A percentile compares a stretch with the other conserved stretches of the same genome.
These are phyloP conservation scores for Spermophilus dauricus DNA, from an alignment of 2,113 vertebrate genomes.

Conservation along the genomic window DNA sequence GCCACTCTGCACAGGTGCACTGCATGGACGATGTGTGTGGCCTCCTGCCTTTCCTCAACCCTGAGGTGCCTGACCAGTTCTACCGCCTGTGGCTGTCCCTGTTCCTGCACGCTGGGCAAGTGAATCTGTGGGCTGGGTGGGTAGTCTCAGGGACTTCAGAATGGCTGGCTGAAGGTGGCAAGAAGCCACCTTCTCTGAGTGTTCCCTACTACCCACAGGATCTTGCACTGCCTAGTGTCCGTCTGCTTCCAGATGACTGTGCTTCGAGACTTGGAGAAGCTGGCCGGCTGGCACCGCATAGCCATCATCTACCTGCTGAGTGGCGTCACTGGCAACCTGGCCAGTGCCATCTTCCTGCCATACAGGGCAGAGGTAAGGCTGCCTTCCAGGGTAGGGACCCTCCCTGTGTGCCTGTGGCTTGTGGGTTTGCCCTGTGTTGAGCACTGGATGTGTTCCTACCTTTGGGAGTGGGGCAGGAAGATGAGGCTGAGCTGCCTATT, in stretches of 20 bases:
- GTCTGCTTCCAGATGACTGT: constrained; percentile 99
- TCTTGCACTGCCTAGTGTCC: constrained; percentile 99
- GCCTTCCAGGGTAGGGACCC: background rate
- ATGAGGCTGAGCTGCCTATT: background rate
- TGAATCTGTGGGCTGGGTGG: background rate
- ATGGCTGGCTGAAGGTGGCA: background rate
- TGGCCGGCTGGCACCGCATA: constrained; percentile 99
- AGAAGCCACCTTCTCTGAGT: constrained; percentile 41
- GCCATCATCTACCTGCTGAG: constrained; percentile 99
- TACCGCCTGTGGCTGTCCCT: constrained; percentile 99
- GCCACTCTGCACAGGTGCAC: constrained; percentile 91
- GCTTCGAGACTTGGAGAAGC: constrained; percentile 97
- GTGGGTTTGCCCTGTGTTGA: background rate
- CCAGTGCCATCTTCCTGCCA: constrained; percentile 98
- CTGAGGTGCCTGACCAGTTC: constrained; percentile 98
- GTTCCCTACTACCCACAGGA: constrained; percentile 87
- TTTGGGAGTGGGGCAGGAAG: background rate
- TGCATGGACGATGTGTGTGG: constrained; percentile 99
- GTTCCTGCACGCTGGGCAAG: constrained; percentile 98
- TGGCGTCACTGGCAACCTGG: constrained; percentile 97
- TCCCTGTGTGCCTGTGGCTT: too few relatives aligned
- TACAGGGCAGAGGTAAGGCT: constrained; percentile 97
- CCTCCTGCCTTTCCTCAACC: constrained; percentile 98
- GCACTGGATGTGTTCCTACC: accelerated
- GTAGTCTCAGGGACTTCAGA: background rate